Percentiles rank a stretch among this genome's conserved stretches.
Evolutionary conservation across 2,888 invertebrate species (phyloP).

Genomic region (Diarsia rubi): DNA sequence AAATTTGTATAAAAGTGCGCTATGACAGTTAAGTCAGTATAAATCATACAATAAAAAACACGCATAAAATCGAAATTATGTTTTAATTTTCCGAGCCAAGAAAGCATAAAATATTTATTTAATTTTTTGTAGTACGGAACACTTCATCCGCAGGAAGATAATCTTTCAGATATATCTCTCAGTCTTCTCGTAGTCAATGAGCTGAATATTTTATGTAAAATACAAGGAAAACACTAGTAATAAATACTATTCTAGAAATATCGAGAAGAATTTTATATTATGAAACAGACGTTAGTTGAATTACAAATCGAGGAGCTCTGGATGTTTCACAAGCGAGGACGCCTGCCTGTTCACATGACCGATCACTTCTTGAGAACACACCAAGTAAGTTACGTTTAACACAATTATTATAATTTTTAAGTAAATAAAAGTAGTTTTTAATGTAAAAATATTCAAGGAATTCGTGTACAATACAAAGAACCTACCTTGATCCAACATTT

Average conservation of each 20-base stretch:
- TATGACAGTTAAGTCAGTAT: background rate
- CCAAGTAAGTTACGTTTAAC: slow-evolving; percentile 18
- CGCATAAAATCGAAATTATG: slow-evolving; percentile 1
- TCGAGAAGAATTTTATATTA: slow-evolving; percentile 19
- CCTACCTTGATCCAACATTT: slow-evolving; percentile 89
- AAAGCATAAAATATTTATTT: background rate
- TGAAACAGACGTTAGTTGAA: slow-evolving; percentile 28
- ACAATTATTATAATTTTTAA: background rate
- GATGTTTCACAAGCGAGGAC: background rate
- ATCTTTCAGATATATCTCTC: slow-evolving; percentile 16
- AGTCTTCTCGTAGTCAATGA: slow-evolving; percentile 29
- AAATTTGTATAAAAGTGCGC: background rate
- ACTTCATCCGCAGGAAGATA: background rate
- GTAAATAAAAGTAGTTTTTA: no score
- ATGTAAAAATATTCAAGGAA: background rate
- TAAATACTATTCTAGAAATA: slow-evolving; percentile 36
- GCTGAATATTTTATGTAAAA: slow-evolving; percentile 37
- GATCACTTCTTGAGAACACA: background rate
- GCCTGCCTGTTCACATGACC: background rate
- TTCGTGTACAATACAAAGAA: slow-evolving; percentile 13
- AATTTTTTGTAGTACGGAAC: slow-evolving; percentile 8
- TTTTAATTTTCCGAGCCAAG: slow-evolving; percentile 20
- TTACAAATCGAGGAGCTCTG: slow-evolving; percentile 18
- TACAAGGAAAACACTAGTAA: slow-evolving; percentile 34
- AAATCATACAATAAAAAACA: slow-evolving; percentile 5